phyloP scores from a whole-genome alignment of 2,888 invertebrate species.

The Rutpela maculata region DNA sequence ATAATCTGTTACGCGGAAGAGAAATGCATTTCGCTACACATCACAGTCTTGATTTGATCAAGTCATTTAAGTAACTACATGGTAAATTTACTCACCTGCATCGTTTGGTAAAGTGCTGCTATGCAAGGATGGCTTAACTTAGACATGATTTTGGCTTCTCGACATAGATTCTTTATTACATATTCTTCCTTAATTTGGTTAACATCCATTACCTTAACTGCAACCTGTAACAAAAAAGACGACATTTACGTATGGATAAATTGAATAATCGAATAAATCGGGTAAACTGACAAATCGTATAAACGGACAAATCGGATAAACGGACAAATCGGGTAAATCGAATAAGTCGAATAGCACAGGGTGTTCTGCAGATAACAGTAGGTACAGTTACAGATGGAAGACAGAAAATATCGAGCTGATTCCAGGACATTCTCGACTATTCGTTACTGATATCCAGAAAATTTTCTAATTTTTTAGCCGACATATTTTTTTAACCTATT shows the following conservation, averaged over 20 bases:
- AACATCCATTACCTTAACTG: conserved; percentile 85
- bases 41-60: neutral
- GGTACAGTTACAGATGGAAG: no score
- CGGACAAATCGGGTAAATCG: no score
- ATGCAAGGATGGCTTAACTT: conserved; percentile 84
- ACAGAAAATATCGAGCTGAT: no score
- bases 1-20: neutral
- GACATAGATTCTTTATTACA: conserved; percentile 81
- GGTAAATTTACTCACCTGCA: conserved; percentile 75
- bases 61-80: neutral
- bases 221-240: conserved; percentile 76
- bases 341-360: no score
- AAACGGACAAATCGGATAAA: no score
- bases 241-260: neutral
- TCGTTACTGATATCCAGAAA: no score
- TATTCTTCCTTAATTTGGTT: conserved; percentile 84
- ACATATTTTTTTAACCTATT: no score
- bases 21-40: neutral
- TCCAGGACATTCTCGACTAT: no score
- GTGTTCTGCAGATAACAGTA: no score
- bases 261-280: neutral
- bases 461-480: no score
- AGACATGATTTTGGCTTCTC: conserved; percentile 84
- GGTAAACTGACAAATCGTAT: no score
- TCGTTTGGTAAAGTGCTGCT: conserved; percentile 83